A percentile compares a stretch with the other conserved stretches of the same genome.
Conservation (phyloP, 2,888 invertebrate genomes). For the Rhamnusium bicolor region DNA sequence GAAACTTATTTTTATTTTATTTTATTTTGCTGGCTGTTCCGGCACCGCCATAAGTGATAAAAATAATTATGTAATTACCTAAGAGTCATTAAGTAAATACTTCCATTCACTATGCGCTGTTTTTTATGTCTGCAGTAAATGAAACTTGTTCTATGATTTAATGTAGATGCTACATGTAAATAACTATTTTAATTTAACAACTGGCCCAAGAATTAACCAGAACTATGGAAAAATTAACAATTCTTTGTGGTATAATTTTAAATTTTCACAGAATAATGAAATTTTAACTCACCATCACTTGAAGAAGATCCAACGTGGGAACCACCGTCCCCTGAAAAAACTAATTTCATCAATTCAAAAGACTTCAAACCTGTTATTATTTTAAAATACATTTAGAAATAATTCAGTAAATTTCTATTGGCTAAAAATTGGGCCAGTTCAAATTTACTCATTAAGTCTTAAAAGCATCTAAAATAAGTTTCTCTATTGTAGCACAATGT, state of each 20-base stretch:
- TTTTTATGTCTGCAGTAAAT: background rate
- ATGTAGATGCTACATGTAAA: no score
- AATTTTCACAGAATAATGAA: background rate
- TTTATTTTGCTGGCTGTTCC: background rate
- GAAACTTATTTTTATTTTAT: background rate
- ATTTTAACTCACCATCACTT: conserved; percentile 68
- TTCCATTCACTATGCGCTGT: background rate
- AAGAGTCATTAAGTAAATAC: background rate
- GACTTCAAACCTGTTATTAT: background rate
- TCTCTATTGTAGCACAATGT: background rate
- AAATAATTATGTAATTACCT: background rate
- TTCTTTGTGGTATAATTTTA: background rate
- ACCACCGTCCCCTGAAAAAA: conserved; percentile 68
- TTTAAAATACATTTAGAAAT: conserved; percentile 9
- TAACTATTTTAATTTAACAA: background rate
- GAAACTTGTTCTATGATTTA: no score
- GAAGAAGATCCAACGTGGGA: conserved; percentile 69
- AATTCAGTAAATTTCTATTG: conserved; percentile 18
- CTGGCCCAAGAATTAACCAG: conserved; percentile 16
- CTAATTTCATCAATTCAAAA: conserved; percentile 34
- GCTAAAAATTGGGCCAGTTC: conserved; percentile 22
- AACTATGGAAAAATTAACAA: background rate
- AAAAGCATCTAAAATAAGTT: conserved; percentile 4
- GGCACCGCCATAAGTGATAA: background rate
- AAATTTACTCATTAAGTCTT: background rate